Percentiles rank a stretch among this genome's conserved stretches.
Conservation (phyloP, 2,113 vertebrate species). For the Zapus hudsonius region DNA sequence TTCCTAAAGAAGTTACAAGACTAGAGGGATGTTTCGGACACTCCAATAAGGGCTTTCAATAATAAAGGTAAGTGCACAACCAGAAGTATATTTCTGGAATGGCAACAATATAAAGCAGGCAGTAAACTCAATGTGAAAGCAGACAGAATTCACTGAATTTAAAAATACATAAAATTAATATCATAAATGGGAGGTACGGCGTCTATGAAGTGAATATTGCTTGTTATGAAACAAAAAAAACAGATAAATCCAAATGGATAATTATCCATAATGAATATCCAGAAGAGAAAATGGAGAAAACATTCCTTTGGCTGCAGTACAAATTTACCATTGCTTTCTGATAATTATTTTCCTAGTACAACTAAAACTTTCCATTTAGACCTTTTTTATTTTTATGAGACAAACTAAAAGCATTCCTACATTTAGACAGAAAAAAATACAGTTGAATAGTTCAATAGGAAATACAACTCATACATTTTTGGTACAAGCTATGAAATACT, state of each 20-base stretch:
- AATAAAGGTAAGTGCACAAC: not conserved
- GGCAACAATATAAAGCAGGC: not conserved
- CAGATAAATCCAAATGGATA: not conserved
- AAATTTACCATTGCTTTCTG: not conserved
- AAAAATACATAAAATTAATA: not conserved
- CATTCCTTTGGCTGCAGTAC: not conserved
- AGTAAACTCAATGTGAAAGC: not conserved
- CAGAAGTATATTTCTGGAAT: not conserved
- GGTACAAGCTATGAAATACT: not conserved
- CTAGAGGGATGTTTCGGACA: not conserved
- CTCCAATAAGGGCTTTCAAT: not conserved
- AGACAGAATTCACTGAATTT: not conserved
- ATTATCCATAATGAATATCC: not conserved
- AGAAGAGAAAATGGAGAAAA: not conserved
- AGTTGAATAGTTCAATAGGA: not conserved
- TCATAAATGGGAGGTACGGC: not conserved
- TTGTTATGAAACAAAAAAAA: slow-evolving; percentile 3
- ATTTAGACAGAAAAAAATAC: not conserved
- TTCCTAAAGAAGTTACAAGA: too few species aligned
- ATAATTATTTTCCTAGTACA: not conserved
- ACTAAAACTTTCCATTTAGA: not conserved
- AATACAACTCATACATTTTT: not conserved
- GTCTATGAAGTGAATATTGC: not conserved
- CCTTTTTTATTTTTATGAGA: not conserved
- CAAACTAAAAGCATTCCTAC: not conserved